phyloP scores from a whole-genome alignment of 2,797 vertebrate species.

The Liasis olivaceus region DNA sequence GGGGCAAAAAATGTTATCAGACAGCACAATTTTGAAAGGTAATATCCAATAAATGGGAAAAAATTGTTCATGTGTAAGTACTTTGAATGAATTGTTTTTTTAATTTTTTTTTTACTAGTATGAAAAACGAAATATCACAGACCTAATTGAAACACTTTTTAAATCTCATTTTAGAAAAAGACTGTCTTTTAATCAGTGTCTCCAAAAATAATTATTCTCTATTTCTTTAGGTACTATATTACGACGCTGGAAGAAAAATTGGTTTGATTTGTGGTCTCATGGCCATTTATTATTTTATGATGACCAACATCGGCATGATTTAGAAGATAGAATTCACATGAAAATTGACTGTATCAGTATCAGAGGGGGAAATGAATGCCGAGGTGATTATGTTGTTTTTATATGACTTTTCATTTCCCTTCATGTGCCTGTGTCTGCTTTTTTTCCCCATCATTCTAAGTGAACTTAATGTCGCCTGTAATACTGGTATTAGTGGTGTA shows the following conservation, averaged over 20 bases:
- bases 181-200: background rate
- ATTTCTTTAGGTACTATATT: conserved; percentile 87
- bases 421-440: background rate
- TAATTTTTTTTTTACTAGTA: background rate
- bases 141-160: conserved; percentile 5
- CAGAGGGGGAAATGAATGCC: conserved; percentile 83
- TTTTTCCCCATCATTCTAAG: background rate
- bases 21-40: conserved; percentile 2
- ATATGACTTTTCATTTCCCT: background rate
- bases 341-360: conserved; percentile 91
- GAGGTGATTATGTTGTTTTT: conserved; percentile 73
- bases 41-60: background rate
- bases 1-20: background rate
- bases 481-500: background rate
- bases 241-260: conserved; percentile 96
- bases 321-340: conserved; percentile 95
- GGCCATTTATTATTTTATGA: conserved; percentile 91
- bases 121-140: background rate
- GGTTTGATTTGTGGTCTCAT: conserved; percentile 95
- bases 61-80: background rate
- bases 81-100: background rate
- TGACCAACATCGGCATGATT: conserved; percentile 83
- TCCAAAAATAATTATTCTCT: conserved; percentile 34
- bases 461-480: background rate
- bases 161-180: conserved; percentile 9